Base-by-base conservation (phyloP, 2,113 vertebrate genomes). In the Hoplias malabaricus region DNA sequence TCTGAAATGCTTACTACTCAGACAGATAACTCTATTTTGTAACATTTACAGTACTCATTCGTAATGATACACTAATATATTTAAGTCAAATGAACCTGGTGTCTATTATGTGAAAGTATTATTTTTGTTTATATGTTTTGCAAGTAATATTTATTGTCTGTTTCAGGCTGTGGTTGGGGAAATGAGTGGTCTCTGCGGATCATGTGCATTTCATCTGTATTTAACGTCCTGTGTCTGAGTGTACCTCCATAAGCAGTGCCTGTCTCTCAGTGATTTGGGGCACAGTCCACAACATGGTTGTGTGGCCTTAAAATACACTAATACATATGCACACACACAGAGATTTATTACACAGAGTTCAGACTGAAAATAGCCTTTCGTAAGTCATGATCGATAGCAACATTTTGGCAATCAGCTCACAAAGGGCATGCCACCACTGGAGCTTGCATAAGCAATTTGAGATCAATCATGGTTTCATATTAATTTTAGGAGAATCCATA, bases 81-180 rank as follows among this genome's bases (percentile, higher is more conserved):
- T n/a, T n/a, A n/a, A n/a, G n/a, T n/a, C n/a, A n/a, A n/a, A n/a
- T n/a, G n/a, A n/a, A n/a, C n/a, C n/a, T n/a, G n/a, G n/a, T n/a
- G n/a, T n/a, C n/a, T n/a, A n/a, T n/a, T n/a, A n/a, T n/a, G n/a
- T n/a, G n/a, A n/a, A n/a, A n/a, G n/a, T n/a, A n/a, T n/a, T n/a
- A n/a, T n/a, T n/a, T n/a, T n/a, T n/a, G 0, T 34, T 25, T 10
- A 31, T 2, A 56, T 4, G 19, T 72, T 36, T 25, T 53, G 7
- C 4, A 12, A 13, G 6, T 40, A 48, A 23, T 48, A 8, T 81
- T 23, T 75, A 14, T 77, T 34, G 65, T 81, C 31, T 75, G 40
- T 77, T 80, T 25, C 85, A 89, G 89, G 31, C 70, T 89, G 83
- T 80, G 70, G 0, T n/a, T 82, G 73, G 23, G 5, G 23, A 89